phyloP scores from a whole-genome alignment of 2,113 vertebrate species.

The Psilopogon haemacephalus region DNA sequence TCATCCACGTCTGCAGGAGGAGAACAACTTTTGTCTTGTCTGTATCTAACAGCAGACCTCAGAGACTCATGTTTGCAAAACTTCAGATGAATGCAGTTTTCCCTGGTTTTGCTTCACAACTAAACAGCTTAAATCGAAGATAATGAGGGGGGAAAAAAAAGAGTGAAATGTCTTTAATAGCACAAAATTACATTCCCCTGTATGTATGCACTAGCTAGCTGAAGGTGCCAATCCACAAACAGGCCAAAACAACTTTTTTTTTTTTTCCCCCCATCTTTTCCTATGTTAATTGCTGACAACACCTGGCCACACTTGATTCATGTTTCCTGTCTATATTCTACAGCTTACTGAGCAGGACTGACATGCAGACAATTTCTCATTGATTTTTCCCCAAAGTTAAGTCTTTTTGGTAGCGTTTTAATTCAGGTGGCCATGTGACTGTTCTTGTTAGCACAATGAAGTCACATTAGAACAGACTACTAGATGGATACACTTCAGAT shows the following conservation, averaged over 20 bases:
- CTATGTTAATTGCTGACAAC: neutral
- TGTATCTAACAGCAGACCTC: neutral
- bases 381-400: neutral
- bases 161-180: neutral
- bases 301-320: neutral
- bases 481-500: neutral
- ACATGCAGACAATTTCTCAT: neutral
- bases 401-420: conserved; percentile 11
- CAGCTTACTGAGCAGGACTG: neutral
- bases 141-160: neutral
- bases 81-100: neutral
- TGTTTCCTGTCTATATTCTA: neutral
- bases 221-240: neutral
- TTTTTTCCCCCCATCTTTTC: neutral
- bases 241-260: neutral
- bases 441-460: conserved; percentile 13
- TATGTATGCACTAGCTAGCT: neutral
- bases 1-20: neutral
- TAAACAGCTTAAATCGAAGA: neutral
- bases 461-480: neutral
- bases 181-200: neutral
- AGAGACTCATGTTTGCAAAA: neutral
- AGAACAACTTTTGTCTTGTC: neutral
- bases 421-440: neutral
- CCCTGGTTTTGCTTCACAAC: neutral